Evolutionary conservation across 2,888 invertebrate species (phyloP), one percentile per base, ranked within the genome.

Genomic region (Anarsia innoxiella): DNA sequence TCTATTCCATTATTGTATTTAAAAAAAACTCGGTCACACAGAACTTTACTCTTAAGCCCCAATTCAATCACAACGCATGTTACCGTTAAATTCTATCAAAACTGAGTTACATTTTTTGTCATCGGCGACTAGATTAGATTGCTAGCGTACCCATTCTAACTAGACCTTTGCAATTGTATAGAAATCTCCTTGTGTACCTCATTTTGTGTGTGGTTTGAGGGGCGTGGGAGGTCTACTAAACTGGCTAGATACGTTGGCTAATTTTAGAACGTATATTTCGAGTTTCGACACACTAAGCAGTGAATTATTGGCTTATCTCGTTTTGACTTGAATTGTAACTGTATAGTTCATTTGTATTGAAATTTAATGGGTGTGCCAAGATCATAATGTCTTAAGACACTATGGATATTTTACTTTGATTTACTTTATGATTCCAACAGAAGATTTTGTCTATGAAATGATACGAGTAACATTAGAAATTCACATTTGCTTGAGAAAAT

Each of bases 231-330:
- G 10, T 23, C 34, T 12, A 2, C 10, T 5, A 12, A 11, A 25
- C 31, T 32, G 40, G 32, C 19, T 16, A 11, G n/a, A 15, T 12
- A 9, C 12, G 40, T 42, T 42, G 36, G 45, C 43, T 47, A 47
- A 47, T 45, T 45, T 47, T 45, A 47, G 45, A 41, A 36, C 34
- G 40, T 26, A 33, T n/a, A n/a, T n/a, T n/a, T n/a, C n/a, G n/a
- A 6, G 40, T 47, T 41, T 45, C 41, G 45, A 43, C 43, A 46
- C 36, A 31, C 37, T 31, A 32, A 29, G 31, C 3, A 12, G 33
- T 37, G 34, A 37, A 33, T 41, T 37, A 34, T 34, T 37, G 26
- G 34, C 19, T 31, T 39, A 39, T 39, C 31, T 35, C 29, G 25
- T 30, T 34, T 34, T 34, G 36, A 3, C n/a, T 34, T 34, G 36